Conservation (phyloP, 2,113 vertebrate species). For the Cheilinus undulatus region DNA sequence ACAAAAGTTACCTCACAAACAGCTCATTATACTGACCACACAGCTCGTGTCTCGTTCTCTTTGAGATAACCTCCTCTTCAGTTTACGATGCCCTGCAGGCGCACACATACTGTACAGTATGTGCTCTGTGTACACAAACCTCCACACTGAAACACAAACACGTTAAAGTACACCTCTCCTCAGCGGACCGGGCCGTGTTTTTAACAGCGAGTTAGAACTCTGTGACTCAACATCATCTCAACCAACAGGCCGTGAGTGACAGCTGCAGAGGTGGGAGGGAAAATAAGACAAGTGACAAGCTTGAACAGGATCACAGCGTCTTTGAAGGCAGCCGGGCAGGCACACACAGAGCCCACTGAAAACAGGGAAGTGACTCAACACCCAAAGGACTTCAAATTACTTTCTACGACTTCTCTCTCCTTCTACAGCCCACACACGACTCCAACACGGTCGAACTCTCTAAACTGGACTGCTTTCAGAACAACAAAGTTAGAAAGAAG, state of each 20-base stretch:
- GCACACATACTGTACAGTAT: slow-evolving; percentile 1
- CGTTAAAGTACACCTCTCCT: neutral
- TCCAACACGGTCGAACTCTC: slow-evolving; percentile 16
- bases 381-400: slow-evolving; percentile 43
- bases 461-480: slow-evolving; percentile 18
- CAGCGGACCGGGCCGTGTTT: neutral
- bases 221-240: slow-evolving; percentile 66
- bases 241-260: slow-evolving; percentile 62
- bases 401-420: slow-evolving; percentile 49
- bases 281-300: slow-evolving; percentile 69
- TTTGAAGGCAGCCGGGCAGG: slow-evolving; percentile 51
- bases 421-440: slow-evolving; percentile 27
- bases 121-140: slow-evolving; percentile 10
- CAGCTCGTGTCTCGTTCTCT: neutral
- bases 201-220: neutral
- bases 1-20: neutral
- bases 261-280: slow-evolving; percentile 76
- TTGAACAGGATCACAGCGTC: slow-evolving; percentile 61
- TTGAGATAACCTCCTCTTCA: neutral
- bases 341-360: slow-evolving; percentile 28
- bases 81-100: neutral
- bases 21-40: neutral
- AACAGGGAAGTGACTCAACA: slow-evolving; percentile 69
- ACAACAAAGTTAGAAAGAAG: neutral
- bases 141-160: slow-evolving; percentile 14